Base-by-base conservation (phyloP, 1,140 invertebrate genomes). In the Oreohelix idahoensis region DNA sequence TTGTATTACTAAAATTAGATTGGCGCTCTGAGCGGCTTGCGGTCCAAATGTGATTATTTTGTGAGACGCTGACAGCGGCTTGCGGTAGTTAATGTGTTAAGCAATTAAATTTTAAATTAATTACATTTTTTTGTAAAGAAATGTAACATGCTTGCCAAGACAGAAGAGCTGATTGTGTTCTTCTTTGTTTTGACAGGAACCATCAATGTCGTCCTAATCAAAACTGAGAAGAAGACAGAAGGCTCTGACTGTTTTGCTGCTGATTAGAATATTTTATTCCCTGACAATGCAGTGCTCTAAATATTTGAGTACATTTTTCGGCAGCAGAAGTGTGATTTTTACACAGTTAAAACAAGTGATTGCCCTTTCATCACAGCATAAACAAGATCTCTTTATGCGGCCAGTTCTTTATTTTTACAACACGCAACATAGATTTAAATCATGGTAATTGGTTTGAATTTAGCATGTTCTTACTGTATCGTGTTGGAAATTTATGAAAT, bases 381-480 rank as follows among this genome's bases (percentile, higher is more conserved):
- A n/a, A 17, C 15, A 20, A 20, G 29, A 26, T 29, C 35, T 77
- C 66, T 49, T 71, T 77, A n/a, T n/a, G 13, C 20, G 11, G n/a
- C 75, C 75, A 51, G 77, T 71, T 35, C 38, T 15, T 49, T 79
- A 29, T 73, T 73, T 36, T 84, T 78, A 80, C 35, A 49, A 20
- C 38, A 51, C 53, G 20, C 32, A 36, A 32, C 38, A 29, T 71
- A 35, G 8, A 32, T 74, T 39, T 74, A 84, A 80, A 49, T 66
- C 78, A 73, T 29, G 76, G 83, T 84, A 84, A 84, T 73, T 63
- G 4, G 0, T 39, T 66, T 38, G 26, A 29, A 42, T 36, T 29
- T 36, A 23, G 26, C 20, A 11, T 58, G 53, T 20, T n/a, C 10
- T 58, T 58, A 23, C 20, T 15, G 53, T 20, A 2, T 20, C 10